Conservation (phyloP, 2,888 invertebrate species). For the Melikaiella ostensackeni region DNA sequence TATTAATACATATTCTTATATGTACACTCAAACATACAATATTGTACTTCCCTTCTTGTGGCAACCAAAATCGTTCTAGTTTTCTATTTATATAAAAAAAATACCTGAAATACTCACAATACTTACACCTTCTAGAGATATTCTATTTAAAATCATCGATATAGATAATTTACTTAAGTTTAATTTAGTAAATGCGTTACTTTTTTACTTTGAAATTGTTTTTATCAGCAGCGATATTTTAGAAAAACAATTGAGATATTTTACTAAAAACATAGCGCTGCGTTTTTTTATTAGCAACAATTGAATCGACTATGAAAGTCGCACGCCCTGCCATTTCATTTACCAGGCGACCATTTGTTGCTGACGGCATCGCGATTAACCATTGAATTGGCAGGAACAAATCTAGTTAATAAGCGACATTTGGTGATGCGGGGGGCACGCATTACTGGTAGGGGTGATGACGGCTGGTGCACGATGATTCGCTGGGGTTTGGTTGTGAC, state of each 20-base stretch:
- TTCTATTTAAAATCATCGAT: not conserved
- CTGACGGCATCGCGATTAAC: constrained; percentile 71
- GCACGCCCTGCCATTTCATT: constrained; percentile 65
- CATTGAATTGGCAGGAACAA: constrained; percentile 72
- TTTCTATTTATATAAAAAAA: constrained; percentile 1
- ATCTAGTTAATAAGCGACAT: constrained; percentile 76
- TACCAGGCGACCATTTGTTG: constrained; percentile 73
- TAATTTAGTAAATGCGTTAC: not conserved
- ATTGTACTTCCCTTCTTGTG: constrained; percentile 34
- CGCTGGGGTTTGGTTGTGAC: constrained; percentile 74
- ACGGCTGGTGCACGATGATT: constrained; percentile 74
- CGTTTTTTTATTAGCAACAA: constrained; percentile 57
- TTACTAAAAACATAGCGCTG: constrained; percentile 62
- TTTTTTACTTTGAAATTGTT: not conserved
- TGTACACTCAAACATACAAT: constrained; percentile 32
- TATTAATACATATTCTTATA: constrained; percentile 40
- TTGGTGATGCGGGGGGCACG: constrained; percentile 74
- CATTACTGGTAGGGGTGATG: constrained; percentile 75
- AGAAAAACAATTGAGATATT: not conserved
- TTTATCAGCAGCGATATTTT: constrained; percentile 3
- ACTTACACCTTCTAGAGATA: not conserved
- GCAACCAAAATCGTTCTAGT: constrained; percentile 23
- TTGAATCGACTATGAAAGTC: constrained; percentile 46
- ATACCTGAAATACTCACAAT: constrained; percentile 4
- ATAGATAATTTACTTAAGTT: not conserved